Evolutionary conservation across 2,113 vertebrate species (phyloP).

Genomic region (Oriolus oriolus): DNA sequence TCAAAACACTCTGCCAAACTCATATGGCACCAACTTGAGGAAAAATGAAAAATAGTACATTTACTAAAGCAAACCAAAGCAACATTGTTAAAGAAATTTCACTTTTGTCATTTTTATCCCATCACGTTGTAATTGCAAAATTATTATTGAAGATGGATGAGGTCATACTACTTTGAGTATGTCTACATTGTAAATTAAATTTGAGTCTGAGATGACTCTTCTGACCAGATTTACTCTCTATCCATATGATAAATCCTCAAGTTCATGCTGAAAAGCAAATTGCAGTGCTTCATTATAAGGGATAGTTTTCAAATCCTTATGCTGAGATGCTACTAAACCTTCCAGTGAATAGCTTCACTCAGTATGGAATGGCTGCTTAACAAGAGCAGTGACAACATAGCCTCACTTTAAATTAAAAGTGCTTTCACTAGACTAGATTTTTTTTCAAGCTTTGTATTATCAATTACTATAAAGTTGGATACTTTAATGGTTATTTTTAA

Average conservation of each 20-base stretch:
- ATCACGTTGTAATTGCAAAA: not conserved
- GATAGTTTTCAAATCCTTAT: not conserved
- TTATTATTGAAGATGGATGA: conserved; percentile 29
- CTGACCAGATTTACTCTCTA: not conserved
- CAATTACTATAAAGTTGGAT: not conserved
- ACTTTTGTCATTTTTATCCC: not conserved
- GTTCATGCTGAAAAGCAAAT: not conserved
- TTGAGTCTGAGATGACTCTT: not conserved
- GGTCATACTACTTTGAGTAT: conserved; percentile 30
- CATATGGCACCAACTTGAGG: not conserved
- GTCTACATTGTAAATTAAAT: conserved; percentile 43
- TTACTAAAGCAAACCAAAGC: not conserved
- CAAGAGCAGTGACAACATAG: not conserved
- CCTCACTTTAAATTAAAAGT: not conserved
- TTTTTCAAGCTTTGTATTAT: not conserved
- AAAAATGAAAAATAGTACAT: not conserved
- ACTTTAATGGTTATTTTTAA: not conserved
- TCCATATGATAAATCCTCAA: conserved; percentile 8
- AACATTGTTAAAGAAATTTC: not conserved
- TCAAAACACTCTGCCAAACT: not conserved
- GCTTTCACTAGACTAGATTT: not conserved
- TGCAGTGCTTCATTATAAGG: not conserved
- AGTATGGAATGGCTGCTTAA: not conserved
- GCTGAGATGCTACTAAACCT: not conserved
- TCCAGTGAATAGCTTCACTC: not conserved